phyloP scores from a whole-genome alignment of 2,113 vertebrate genomes.

The Pelecanus crispus region DNA sequence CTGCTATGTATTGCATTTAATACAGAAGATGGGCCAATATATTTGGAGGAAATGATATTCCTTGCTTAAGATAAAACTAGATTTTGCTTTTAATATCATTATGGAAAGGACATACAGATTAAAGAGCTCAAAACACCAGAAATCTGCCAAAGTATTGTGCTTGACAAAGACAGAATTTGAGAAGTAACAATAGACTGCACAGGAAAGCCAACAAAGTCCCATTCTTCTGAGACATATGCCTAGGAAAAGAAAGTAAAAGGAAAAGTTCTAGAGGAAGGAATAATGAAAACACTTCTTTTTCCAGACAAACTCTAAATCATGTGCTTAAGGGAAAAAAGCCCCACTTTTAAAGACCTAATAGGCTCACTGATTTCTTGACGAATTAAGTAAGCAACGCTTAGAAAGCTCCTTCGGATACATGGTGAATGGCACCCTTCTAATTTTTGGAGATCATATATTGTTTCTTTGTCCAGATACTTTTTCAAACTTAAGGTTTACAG shows the following conservation, averaged over 20 bases:
- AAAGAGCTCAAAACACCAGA: neutral
- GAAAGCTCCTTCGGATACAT: neutral
- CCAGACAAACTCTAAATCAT: neutral
- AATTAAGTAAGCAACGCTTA: neutral
- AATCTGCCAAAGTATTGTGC: neutral
- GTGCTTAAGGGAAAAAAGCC: neutral
- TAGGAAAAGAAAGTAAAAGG: neutral
- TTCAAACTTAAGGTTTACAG: neutral
- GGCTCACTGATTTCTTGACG: neutral
- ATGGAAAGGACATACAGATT: neutral
- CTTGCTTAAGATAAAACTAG: neutral
- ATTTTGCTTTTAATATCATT: slow-evolving; percentile 1
- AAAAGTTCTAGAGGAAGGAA: neutral
- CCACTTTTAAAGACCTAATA: neutral
- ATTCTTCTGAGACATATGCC: neutral
- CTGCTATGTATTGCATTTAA: neutral
- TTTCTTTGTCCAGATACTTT: neutral
- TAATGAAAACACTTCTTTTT: neutral
- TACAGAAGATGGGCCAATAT: neutral
- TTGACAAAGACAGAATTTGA: neutral
- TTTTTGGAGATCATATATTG: neutral
- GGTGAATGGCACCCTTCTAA: neutral
- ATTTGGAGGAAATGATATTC: neutral
- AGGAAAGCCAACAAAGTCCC: neutral
- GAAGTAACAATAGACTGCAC: neutral